phyloP scores from a whole-genome alignment of 2,797 vertebrate genomes.

The Distichodus sexfasciatus region DNA sequence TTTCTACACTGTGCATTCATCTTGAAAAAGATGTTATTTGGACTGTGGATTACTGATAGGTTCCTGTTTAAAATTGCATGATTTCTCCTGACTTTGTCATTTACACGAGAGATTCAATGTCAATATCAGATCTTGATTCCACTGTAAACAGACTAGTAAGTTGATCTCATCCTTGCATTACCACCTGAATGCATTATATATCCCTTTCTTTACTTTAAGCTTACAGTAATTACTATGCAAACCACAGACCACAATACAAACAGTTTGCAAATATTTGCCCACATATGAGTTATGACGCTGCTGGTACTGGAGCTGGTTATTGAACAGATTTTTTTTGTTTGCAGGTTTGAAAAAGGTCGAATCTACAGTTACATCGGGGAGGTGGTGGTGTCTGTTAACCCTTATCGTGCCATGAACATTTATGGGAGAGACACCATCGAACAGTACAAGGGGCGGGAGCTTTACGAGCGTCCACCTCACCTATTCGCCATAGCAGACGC shows the following conservation, averaged over 20 bases:
- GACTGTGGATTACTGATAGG: too few species aligned
- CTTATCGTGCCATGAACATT: slow-evolving; percentile 93
- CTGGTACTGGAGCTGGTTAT: neutral
- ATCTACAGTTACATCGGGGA: slow-evolving; percentile 97
- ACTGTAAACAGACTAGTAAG: slow-evolving; percentile 26
- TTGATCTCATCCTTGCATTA: slow-evolving; percentile 9
- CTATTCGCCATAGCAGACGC: slow-evolving; percentile 96
- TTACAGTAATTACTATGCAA: slow-evolving; percentile 9
- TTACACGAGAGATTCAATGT: neutral
- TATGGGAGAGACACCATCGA: slow-evolving; percentile 89
- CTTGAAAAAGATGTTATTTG: too few species aligned
- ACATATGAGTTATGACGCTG: neutral
- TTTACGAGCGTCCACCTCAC: slow-evolving; percentile 95
- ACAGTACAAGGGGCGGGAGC: slow-evolving; percentile 91
- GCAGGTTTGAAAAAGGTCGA: slow-evolving; percentile 93
- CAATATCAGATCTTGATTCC: slow-evolving; percentile 2
- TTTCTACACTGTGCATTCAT: too few species aligned
- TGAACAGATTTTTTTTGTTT: neutral
- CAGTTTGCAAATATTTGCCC: neutral
- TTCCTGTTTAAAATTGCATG: too few species aligned
- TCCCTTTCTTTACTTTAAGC: neutral
- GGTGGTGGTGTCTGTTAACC: slow-evolving; percentile 95
- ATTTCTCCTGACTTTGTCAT: neutral
- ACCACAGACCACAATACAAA: slow-evolving; percentile 21
- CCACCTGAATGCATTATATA: slow-evolving; percentile 16